Conservation (phyloP, 2,113 vertebrate species). For the Clarias gariepinus region DNA sequence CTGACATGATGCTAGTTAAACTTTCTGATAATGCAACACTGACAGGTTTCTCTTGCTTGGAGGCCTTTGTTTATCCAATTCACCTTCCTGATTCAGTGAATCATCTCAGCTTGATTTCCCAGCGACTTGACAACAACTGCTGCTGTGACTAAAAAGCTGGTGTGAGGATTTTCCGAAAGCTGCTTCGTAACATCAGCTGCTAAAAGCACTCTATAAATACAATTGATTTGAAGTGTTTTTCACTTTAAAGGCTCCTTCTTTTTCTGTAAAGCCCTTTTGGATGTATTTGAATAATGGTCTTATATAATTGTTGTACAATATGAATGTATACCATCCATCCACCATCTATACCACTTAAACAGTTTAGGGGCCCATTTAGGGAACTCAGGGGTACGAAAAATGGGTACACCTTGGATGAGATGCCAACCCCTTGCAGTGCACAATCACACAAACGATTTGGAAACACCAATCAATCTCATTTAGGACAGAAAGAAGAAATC, state of each 20-base stretch:
- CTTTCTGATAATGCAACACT: background rate
- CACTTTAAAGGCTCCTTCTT: background rate
- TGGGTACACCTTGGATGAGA: too few species aligned
- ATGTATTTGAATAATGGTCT: background rate
- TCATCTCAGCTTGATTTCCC: background rate
- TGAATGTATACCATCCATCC: too few species aligned
- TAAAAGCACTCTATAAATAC: background rate
- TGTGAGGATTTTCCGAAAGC: background rate
- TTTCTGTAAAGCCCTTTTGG: background rate
- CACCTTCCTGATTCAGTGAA: background rate
- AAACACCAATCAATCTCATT: too few species aligned
- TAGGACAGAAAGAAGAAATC: too few species aligned
- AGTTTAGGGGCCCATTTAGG: too few species aligned
- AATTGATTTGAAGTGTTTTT: background rate
- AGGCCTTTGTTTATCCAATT: background rate
- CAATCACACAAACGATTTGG: too few species aligned
- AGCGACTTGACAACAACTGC: background rate
- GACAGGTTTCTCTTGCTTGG: background rate
- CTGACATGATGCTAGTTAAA: background rate
- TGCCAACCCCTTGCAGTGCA: too few species aligned
- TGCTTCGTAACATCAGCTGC: background rate
- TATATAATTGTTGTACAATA: too few species aligned
- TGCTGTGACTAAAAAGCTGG: background rate
- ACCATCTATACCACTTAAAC: too few species aligned
- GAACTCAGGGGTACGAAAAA: too few species aligned